Conservation (phyloP, 2,797 vertebrate species). For the Aplochiton taeniatus region DNA sequence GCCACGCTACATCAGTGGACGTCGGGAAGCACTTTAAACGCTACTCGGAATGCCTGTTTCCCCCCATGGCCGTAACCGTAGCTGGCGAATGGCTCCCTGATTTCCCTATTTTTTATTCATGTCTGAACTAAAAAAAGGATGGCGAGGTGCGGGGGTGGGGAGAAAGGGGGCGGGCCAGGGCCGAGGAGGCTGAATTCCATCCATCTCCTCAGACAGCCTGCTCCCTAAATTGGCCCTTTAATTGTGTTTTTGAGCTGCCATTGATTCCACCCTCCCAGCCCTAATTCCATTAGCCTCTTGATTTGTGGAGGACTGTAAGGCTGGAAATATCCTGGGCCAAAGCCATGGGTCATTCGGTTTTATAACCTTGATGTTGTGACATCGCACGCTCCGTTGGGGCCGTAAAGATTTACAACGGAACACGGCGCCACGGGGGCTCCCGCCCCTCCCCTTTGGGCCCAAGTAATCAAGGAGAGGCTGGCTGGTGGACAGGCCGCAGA, state of each 20-base stretch:
- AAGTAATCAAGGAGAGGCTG: constrained; percentile 39
- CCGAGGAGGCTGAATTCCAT: constrained; percentile 39
- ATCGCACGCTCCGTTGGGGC: constrained; percentile 39
- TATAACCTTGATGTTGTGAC: constrained; percentile 53
- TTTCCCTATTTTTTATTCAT: constrained; percentile 30
- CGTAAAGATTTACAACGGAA: constrained; percentile 53
- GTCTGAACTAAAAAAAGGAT: constrained; percentile 36
- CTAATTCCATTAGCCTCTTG: constrained; percentile 64
- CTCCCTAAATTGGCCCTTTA: constrained; percentile 62
- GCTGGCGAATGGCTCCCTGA: too few relatives aligned
- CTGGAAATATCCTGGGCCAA: constrained; percentile 47
- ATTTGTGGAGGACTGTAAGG: constrained; percentile 66
- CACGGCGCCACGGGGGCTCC: constrained; percentile 24
- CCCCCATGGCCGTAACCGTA: background rate
- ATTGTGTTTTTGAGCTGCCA: constrained; percentile 66
- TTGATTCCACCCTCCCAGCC: constrained; percentile 52
- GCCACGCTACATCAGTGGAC: constrained; percentile 31
- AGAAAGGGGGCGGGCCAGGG: constrained; percentile 15
- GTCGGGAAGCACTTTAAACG: constrained; percentile 12
- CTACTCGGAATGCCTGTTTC: constrained; percentile 10
- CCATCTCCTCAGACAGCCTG: constrained; percentile 43
- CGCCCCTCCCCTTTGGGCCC: constrained; percentile 19
- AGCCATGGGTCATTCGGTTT: constrained; percentile 57
- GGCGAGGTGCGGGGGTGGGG: constrained; percentile 30
- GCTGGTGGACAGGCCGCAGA: constrained; percentile 13